Percentiles rank a stretch among this genome's conserved stretches.
Evolutionary conservation across 2,888 invertebrate genomes (phyloP).

Genomic region (Boloria selene): DNA sequence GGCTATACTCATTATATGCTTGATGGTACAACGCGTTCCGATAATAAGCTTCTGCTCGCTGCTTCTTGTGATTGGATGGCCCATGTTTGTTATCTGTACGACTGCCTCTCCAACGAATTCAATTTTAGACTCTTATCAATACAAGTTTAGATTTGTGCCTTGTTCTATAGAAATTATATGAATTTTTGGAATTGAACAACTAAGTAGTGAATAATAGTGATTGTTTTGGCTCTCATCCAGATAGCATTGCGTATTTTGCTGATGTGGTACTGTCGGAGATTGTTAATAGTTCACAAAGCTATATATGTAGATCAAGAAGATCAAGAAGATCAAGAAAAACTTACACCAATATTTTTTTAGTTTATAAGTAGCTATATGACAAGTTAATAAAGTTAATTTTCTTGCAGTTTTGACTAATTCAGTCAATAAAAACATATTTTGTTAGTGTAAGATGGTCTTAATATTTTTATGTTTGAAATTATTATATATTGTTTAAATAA

Average conservation of each 20-base stretch:
- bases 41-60: conserved; percentile 64
- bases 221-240: conserved; percentile 79
- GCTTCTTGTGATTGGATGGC: conserved; percentile 2
- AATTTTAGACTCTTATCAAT: background rate
- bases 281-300: conserved; percentile 21
- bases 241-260: conserved; percentile 70
- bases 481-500: background rate
- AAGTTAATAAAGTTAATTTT: too few relatives aligned
- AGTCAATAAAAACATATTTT: too few relatives aligned
- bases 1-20: conserved; percentile 62
- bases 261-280: conserved; percentile 53
- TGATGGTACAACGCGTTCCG: conserved; percentile 67
- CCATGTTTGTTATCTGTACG: conserved; percentile 10
- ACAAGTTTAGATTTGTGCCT: too few relatives aligned
- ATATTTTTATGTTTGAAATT: background rate
- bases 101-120: background rate
- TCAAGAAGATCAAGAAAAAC: background rate
- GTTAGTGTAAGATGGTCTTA: too few relatives aligned
- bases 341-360: too few relatives aligned
- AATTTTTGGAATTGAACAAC: conserved; percentile 44
- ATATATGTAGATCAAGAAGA: too few relatives aligned
- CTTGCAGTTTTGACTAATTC: too few relatives aligned
- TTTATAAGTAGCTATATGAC: too few relatives aligned
- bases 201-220: conserved; percentile 78
- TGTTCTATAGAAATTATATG: too few relatives aligned